phyloP scores from a whole-genome alignment of 2,113 vertebrate genomes.

The Rhinichthys klamathensis region DNA sequence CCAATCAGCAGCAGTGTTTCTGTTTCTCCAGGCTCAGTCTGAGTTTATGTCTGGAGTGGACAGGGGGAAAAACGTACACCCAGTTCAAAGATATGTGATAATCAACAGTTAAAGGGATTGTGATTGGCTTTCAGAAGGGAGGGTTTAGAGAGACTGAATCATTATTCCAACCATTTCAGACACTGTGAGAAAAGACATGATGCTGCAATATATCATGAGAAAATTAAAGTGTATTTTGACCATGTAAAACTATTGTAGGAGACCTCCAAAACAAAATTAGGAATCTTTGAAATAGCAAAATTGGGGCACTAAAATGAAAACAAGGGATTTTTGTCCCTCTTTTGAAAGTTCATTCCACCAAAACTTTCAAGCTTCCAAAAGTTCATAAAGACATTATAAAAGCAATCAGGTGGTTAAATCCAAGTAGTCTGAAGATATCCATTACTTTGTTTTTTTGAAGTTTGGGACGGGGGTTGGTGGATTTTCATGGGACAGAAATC shows the following conservation, averaged over 20 bases:
- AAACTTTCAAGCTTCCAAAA: neutral
- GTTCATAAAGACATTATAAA: neutral
- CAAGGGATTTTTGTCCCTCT: neutral
- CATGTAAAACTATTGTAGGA: too few relatives aligned
- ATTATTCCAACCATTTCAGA: too few relatives aligned
- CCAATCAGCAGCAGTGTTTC: conserved; percentile 11
- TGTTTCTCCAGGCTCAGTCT: neutral
- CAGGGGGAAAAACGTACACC: neutral
- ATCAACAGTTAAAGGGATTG: neutral
- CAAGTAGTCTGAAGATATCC: neutral
- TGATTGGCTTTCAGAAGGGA: too few relatives aligned
- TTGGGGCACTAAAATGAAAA: too few relatives aligned
- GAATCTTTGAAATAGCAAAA: too few relatives aligned
- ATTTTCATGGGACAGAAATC: neutral
- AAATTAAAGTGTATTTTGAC: too few relatives aligned
- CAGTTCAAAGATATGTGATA: neutral
- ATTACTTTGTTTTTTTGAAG: neutral
- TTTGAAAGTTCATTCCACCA: neutral
- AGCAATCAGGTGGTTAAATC: neutral
- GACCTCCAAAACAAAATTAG: too few relatives aligned
- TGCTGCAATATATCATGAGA: too few relatives aligned
- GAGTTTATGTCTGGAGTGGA: neutral
- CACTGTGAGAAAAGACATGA: too few relatives aligned
- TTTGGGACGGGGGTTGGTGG: neutral
- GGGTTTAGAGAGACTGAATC: too few relatives aligned